Base-by-base conservation (phyloP, 92 coral and sea anemone species). In the Paragorgia papillata region DNA sequence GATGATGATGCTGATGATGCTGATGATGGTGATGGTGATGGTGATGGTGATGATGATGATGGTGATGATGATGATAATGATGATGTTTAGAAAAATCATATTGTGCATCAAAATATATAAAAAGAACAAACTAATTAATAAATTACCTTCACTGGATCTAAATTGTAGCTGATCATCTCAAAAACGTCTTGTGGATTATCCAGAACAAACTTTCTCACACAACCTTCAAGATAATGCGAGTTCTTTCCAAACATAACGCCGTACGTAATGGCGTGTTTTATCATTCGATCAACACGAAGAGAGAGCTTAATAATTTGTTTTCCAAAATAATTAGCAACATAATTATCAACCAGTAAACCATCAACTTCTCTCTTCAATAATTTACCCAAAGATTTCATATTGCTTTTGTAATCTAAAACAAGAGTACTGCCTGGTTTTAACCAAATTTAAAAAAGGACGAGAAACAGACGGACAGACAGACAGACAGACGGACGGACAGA, bases 161-260 rank as follows among this genome's bases (percentile, higher is more conserved):
- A 74, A 57, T 87, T 85, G 5, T 75, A 80, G 15, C 92, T 91
- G 30, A 94, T 88, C 15, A 83, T 87, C 29, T 91, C 95, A 64
- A 94, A 94, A 14, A 87, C 85, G 31, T 94, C 98, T 26, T 94
- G 98, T 17, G 97, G 98, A 64, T 94, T 63, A 29, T 94, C 88
- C 10, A 51, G 79, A 19, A 89, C 28, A 59, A 84, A 91, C 14
- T 69, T 67, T 41, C 97, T 85, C 63, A 91, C 57, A 55, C 98
- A 94, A 15, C 55, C 69, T 44, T 90, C 97, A 18, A 91, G 82
- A 12, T 58, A 59, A 3, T 91, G 76, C 3, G 98, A 88, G 64
- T 91, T 91, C 25, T 79, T 48, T 0, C 91, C 86, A 58, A 94
- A 26, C 24, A 84, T 88, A 12, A 85, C 91, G 20, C 92, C 98